Percentiles rank a stretch among this genome's conserved stretches.
Evolutionary conservation across 2,113 vertebrate genomes (phyloP).

Genomic region (Elachura formosa): DNA sequence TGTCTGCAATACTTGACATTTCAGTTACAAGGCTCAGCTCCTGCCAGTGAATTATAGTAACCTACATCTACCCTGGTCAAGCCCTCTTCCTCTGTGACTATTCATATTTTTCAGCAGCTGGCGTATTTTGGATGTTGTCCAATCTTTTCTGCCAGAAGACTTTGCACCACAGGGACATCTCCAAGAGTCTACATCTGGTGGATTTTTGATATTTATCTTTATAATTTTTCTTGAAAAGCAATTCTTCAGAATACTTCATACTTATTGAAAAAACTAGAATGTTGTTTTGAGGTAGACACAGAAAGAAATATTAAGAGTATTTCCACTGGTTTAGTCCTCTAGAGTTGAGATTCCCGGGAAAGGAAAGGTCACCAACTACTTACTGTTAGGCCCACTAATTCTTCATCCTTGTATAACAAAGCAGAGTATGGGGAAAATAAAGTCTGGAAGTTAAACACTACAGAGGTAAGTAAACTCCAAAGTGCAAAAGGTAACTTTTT

Average conservation of each 20-base stretch:
- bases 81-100: background rate
- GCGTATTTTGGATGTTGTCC: background rate
- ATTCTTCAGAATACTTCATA: background rate
- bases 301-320: background rate
- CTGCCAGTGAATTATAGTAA: background rate
- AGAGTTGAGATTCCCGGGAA: background rate
- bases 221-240: background rate
- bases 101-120: background rate
- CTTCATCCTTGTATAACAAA: background rate
- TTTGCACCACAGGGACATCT: background rate
- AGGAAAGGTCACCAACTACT: background rate
- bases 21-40: background rate
- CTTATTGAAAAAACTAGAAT: background rate
- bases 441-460: background rate
- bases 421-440: background rate
- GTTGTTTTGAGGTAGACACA: background rate
- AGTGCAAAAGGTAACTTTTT: background rate
- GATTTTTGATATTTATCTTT: background rate
- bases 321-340: background rate
- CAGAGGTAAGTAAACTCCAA: background rate
- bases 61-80: background rate
- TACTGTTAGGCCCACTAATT: background rate
- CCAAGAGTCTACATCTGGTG: background rate
- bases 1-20: constrained; percentile 30
- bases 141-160: background rate